These are phyloP conservation scores for Otolemur garnettii DNA, from an alignment of 2,113 vertebrate genomes.

Conservation along the genomic window DNA sequence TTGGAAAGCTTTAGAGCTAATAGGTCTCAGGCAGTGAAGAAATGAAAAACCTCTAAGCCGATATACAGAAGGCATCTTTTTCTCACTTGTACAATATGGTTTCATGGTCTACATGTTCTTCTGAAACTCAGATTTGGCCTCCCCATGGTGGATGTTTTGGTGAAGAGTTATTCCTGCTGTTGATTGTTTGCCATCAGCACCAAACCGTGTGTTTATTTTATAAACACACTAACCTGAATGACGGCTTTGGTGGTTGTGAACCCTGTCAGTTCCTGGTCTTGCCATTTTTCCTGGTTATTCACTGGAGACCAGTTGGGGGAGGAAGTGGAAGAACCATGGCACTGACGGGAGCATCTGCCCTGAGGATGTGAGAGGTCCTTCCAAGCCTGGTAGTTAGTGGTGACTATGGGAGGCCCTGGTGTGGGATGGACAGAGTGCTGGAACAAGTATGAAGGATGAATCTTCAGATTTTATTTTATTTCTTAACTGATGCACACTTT, in stretches of 20 bases:
- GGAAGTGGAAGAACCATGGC: neutral
- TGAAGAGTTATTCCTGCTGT: neutral
- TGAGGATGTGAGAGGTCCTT: neutral
- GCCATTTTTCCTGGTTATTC: neutral
- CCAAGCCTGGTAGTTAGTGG: neutral
- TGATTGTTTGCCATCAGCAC: neutral
- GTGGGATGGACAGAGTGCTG: neutral
- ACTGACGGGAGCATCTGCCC: neutral
- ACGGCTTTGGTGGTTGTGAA: neutral
- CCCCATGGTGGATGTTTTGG: neutral
- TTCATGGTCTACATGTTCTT: neutral
- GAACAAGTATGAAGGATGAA: neutral
- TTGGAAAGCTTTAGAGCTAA: neutral
- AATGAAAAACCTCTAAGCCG: neutral
- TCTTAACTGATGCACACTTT: neutral
- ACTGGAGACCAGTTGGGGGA: neutral
- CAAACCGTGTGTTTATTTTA: neutral
- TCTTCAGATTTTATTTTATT: constrained; percentile 21
- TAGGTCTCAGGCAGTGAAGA: neutral
- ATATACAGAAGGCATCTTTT: neutral
- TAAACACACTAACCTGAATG: neutral
- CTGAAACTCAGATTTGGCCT: constrained; percentile 16
- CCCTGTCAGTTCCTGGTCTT: neutral
- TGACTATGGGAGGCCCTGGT: no score
- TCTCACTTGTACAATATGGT: neutral